A percentile compares a stretch with the other conserved stretches of the same genome.
Evolutionary conservation across 2,888 invertebrate genomes (phyloP).

Genomic region (Selenia dentaria): DNA sequence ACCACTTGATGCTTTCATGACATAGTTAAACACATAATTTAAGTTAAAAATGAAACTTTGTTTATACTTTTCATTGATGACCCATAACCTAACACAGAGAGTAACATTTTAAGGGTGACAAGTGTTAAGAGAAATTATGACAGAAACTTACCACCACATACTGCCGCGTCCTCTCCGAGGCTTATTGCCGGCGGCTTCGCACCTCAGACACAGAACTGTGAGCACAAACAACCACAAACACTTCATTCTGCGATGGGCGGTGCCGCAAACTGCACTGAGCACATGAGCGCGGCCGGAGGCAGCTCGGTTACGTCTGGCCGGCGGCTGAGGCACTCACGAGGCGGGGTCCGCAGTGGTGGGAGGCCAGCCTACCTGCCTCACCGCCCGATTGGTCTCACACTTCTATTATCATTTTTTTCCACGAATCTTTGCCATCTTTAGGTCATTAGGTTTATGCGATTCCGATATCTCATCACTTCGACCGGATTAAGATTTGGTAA

Average conservation of each 20-base stretch:
- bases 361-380: slow-evolving; percentile 66
- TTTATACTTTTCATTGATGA: not conserved
- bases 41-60: not conserved
- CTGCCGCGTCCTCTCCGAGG: slow-evolving; percentile 93
- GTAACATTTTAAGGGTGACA: slow-evolving; percentile 4
- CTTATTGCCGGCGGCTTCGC: slow-evolving; percentile 79
- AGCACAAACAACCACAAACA: slow-evolving; percentile 83
- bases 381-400: slow-evolving; percentile 71
- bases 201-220: slow-evolving; percentile 79
- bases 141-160: slow-evolving; percentile 94
- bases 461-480: slow-evolving; percentile 8
- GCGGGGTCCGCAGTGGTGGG: slow-evolving; percentile 74
- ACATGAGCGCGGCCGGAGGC: slow-evolving; percentile 74
- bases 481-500: slow-evolving; percentile 17
- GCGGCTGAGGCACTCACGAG: slow-evolving; percentile 50
- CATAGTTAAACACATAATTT: too few relatives aligned
- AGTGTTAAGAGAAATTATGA: not conserved
- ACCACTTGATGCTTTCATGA: too few relatives aligned
- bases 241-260: slow-evolving; percentile 78
- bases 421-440: slow-evolving; percentile 43
- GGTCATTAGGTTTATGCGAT: slow-evolving; percentile 59
- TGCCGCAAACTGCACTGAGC: slow-evolving; percentile 39
- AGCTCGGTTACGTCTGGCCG: slow-evolving; percentile 68
- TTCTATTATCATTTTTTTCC: slow-evolving; percentile 56
- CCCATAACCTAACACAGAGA: not conserved